These are phyloP conservation scores for Andricus curvator DNA, from an alignment of 2,888 invertebrate species.

Conservation along the genomic window DNA sequence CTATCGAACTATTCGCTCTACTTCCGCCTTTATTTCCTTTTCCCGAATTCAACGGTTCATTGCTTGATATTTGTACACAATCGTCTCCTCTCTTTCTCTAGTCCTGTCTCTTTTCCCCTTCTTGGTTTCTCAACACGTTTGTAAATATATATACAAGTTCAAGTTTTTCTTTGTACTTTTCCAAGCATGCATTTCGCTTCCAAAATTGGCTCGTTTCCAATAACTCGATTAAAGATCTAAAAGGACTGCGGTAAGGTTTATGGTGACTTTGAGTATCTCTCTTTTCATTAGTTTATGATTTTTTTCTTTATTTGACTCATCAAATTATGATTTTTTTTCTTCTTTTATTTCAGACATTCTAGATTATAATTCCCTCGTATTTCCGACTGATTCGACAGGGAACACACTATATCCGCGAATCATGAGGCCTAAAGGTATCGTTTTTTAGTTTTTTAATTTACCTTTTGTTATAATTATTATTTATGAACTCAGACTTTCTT, in stretches of 20 bases:
- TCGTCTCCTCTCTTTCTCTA: constrained; percentile 55
- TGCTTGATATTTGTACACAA: constrained; percentile 72
- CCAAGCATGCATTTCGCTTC: constrained; percentile 48
- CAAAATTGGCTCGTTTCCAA: constrained; percentile 58
- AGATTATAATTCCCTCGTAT: constrained; percentile 86
- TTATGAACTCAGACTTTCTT: not conserved
- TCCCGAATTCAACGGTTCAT: constrained; percentile 69
- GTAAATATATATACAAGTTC: constrained; percentile 34
- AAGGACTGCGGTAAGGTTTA: constrained; percentile 57
- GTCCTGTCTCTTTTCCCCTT: constrained; percentile 47
- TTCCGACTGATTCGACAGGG: constrained; percentile 87
- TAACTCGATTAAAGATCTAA: constrained; percentile 60
- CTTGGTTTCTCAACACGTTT: constrained; percentile 44
- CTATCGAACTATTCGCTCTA: constrained; percentile 71
- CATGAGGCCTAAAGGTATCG: constrained; percentile 86
- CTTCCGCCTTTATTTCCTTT: constrained; percentile 72
- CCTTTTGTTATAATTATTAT: not conserved
- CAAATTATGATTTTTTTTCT: constrained; percentile 66
- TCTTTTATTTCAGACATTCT: constrained; percentile 84
- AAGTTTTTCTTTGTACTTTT: constrained; percentile 30
- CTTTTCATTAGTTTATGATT: constrained; percentile 4
- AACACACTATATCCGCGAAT: constrained; percentile 85
- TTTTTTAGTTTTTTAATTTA: constrained; percentile 50
- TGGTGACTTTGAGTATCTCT: constrained; percentile 50
- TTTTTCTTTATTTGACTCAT: not conserved